Evolutionary conservation across 2,888 invertebrate genomes (phyloP), one percentile per base, ranked within the genome.

Genomic region (Mesorhabditis spiculigera): DNA sequence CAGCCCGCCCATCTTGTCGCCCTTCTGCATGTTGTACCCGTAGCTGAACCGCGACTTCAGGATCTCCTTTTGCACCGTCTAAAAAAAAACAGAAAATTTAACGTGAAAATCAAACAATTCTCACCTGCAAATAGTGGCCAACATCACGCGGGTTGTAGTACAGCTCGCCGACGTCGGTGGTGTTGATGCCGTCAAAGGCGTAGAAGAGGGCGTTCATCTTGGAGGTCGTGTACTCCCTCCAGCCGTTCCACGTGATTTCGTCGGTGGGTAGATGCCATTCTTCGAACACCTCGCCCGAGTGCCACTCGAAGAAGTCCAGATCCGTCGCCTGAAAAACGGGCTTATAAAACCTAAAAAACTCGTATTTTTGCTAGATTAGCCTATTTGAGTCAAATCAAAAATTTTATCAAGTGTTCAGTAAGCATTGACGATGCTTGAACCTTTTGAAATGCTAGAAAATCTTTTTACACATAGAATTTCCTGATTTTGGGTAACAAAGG

Each of bases 281-380:
- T 64, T 81, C 77, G 71, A 82, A 69, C 28, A 82, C 79, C 62
- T 83, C 82, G 63, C 82, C 84, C 63, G 74, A 77, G 74, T 86
- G 85, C 84, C 84, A 85, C 68, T 84, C 82, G 74, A 79, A 85
- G 77, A 82, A 84, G 71, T 86, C 86, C 58, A 86, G 74, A 65
- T 86, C 85, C 58, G 85, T 68, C 6, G 58, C 58, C 28, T 28
- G 28, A 28, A 28, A 28, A 28, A 28, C 1, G 3, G 28, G 28
- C 1, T 28, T 28, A n/a, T n/a, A n/a, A n/a, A n/a, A n/a, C n/a
- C n/a, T n/a, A n/a, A n/a, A n/a, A n/a, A n/a, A n/a, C n/a, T n/a
- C n/a, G n/a, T n/a, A n/a, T n/a, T n/a, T n/a, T n/a, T n/a, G n/a
- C n/a, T n/a, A n/a, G n/a, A n/a, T n/a, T n/a, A n/a, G n/a, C n/a